phyloP scores from a whole-genome alignment of 2,113 vertebrate species.

The Pseudorectes ferrugineus region DNA sequence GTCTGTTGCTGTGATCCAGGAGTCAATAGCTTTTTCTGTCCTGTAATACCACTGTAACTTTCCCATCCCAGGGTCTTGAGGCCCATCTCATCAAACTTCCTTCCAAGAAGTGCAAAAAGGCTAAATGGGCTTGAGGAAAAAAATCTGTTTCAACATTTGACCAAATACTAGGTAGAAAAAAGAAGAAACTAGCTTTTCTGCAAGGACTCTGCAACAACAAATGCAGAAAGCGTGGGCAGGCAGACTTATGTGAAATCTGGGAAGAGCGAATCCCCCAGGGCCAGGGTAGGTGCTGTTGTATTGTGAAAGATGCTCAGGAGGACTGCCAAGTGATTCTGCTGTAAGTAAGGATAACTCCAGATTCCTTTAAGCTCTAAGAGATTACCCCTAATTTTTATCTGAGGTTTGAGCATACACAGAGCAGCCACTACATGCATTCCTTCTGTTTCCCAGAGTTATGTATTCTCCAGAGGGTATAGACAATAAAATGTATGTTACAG shows the following conservation, averaged over 20 bases:
- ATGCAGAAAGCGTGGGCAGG: neutral
- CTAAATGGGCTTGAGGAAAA: neutral
- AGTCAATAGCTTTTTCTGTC: neutral
- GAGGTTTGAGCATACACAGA: neutral
- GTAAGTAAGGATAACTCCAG: neutral
- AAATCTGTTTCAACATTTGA: neutral
- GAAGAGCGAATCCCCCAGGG: neutral
- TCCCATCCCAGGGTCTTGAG: neutral
- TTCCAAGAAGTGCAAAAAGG: neutral
- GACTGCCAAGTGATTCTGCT: neutral
- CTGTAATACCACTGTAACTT: neutral
- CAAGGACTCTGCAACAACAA: neutral
- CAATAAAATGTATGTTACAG: neutral
- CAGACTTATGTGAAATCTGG: neutral
- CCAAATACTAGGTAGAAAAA: neutral
- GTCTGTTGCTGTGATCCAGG: rapidly evolving
- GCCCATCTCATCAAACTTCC: neutral
- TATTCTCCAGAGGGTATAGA: neutral
- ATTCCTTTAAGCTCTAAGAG: neutral
- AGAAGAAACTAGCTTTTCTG: neutral
- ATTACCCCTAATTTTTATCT: neutral
- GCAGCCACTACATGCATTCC: neutral
- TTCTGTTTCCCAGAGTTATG: neutral
- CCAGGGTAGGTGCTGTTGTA: neutral
- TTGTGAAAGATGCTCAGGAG: neutral